Base-by-base conservation (phyloP, 2,888 invertebrate genomes). In the Cyclophora punctaria region DNA sequence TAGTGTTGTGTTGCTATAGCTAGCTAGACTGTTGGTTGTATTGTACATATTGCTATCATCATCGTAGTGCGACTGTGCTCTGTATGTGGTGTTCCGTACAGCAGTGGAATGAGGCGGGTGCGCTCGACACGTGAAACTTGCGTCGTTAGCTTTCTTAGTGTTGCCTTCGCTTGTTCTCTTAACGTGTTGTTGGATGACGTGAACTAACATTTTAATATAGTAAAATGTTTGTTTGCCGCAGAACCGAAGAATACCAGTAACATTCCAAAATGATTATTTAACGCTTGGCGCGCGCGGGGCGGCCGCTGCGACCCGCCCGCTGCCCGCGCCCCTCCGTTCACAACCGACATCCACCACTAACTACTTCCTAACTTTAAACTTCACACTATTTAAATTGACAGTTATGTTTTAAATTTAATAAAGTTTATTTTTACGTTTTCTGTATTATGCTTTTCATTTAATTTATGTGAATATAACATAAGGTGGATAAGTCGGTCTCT, bases 381-480 rank as follows among this genome's bases (percentile, higher is more conserved):
- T 43, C 43, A 43, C 43, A 43, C 7, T 43, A 7, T 43, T 43
- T 7, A 43, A 43, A 43, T 43, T 56, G 67, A 71, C 64, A 76
- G 75, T 82, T 80, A 75, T 83, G 80, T 83, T 81, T 78, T 69
- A 71, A 80, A 78, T 76, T 75, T 83, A 60, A 83, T 84, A 84
- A 84, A 84, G 80, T 83, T 83, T 84, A 84, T 83, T 83, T 83
- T 81, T 81, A 84, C 73, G 83, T 84, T 84, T 83, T 80, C 73
- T 80, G 75, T 81, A 82, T 73, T 69, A 69, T 71, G 72, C 69
- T 76, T 77, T 79, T 78, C 64, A 73, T 78, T 78, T 75, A 64
- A 59, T 37, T 37, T 37, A 37, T 1, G 2, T 37, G 20, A 20
- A 20, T 20, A 20, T 20, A 20, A 20, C 20, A 20, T 20, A 20